phyloP scores from a whole-genome alignment of 2,888 invertebrate genomes.

The Limnephilus lunatus region DNA sequence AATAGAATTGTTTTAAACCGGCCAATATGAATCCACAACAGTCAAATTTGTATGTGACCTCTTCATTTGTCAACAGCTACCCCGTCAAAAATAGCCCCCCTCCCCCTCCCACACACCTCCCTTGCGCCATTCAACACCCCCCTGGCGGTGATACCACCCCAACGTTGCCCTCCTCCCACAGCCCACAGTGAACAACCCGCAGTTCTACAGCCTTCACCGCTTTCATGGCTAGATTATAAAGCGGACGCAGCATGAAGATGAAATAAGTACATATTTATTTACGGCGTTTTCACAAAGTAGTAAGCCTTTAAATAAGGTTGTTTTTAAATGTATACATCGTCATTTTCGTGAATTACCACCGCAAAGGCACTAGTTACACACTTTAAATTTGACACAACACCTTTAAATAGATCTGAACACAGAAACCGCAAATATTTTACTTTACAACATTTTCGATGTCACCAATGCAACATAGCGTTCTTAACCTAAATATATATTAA shows the following conservation, averaged over 20 bases:
- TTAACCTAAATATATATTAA: no score
- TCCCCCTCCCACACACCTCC: background rate
- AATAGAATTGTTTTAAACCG: background rate
- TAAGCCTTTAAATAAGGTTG: background rate
- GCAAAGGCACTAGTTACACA: no score
- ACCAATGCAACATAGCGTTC: no score
- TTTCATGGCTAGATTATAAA: background rate
- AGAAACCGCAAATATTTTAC: no score
- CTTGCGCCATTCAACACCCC: slow-evolving; percentile 9
- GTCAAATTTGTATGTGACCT: slow-evolving; percentile 22
- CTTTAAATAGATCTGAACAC: no score
- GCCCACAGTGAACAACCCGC: slow-evolving; percentile 2
- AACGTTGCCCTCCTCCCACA: background rate
- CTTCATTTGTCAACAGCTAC: slow-evolving; percentile 39
- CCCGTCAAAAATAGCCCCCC: slow-evolving; percentile 10
- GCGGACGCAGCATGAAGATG: background rate
- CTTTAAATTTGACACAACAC: no score
- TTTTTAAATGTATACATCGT: no score
- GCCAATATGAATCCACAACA: background rate
- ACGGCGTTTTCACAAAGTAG: background rate
- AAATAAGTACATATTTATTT: background rate
- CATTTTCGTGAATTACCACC: no score
- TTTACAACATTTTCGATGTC: no score
- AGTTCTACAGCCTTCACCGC: background rate
- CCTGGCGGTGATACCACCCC: background rate